Base-by-base conservation (phyloP, 2,888 invertebrate genomes). In the Cataglyphis rosenhaueri region DNA sequence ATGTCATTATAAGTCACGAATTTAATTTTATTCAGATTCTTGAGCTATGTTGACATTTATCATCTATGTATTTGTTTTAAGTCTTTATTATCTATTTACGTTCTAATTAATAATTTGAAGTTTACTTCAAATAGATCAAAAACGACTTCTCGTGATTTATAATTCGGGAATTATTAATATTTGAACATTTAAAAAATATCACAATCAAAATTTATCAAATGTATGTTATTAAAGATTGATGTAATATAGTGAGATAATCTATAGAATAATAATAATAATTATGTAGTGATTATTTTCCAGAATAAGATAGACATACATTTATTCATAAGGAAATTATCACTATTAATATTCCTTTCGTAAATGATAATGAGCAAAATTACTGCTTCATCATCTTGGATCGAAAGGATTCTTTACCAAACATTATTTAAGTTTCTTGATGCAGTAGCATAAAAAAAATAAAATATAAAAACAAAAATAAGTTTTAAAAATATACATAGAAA, bases 261-360 rank as follows among this genome's bases (percentile, higher is more conserved):
- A 3, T 8, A 70, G 9, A 61, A 15, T 29, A 38, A 66, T 18
- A 38, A 66, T 18, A 78, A 68, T 25, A 73, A 64, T 79, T 66
- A 57, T 92, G 88, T 91, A 66, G 86, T 89, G 89, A 89, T 75
- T 59, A 84, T 84, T 70, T 84, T 81, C 52, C 0, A 48, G 57
- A 76, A 79, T 74, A 86, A 85, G 86, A 81, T 21, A 62, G 29
- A 8, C 10, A 48, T 35, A 62, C 70, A 57, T 76, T 85, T 84
- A 86, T 68, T 83, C 81, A 21, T 48, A 0, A 4, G 68, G 85
- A 86, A 84, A 74, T 2, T 59, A 84, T 87, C 88, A 84, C 81
- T 68, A 75, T 92, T 92, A 55, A 44, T 94, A 85, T 94, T 82
- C 94, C 94, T 94, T 92, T 90, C 89, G 83, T 91, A 94, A 94